Evolutionary conservation across 2,797 vertebrate species (phyloP).

Genomic region (Peromyscus eremicus): DNA sequence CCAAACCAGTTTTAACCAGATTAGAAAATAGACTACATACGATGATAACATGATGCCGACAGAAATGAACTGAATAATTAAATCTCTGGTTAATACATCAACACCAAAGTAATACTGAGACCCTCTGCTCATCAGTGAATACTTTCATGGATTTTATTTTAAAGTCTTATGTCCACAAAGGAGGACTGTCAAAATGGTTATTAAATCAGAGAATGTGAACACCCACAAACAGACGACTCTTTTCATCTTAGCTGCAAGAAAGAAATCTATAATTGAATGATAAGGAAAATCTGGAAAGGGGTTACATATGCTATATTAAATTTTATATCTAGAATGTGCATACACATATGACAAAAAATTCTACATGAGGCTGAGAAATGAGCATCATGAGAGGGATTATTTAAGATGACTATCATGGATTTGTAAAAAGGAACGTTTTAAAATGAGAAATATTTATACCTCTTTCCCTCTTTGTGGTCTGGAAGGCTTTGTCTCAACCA

Average conservation of each 20-base stretch:
- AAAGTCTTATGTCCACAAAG: conserved; percentile 59
- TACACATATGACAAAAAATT: conserved; percentile 12
- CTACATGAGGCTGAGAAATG: conserved; percentile 3
- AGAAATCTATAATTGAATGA: conserved; percentile 50
- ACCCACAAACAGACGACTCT: conserved; percentile 39
- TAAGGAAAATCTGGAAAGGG: conserved; percentile 44
- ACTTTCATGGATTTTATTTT: conserved; percentile 61
- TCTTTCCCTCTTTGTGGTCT: background rate
- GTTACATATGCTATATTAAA: conserved; percentile 21
- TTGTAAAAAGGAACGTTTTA: background rate
- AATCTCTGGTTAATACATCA: conserved; percentile 58
- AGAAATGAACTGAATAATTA: conserved; percentile 77
- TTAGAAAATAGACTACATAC: conserved; percentile 49
- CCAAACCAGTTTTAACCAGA: conserved; percentile 37
- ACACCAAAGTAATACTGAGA: conserved; percentile 53
- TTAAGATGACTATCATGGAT: conserved; percentile 16
- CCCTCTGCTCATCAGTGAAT: conserved; percentile 15
- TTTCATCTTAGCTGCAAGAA: conserved; percentile 54
- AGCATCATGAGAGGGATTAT: conserved; percentile 5
- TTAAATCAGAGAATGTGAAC: conserved; percentile 60
- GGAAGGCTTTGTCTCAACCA: conserved; percentile 61
- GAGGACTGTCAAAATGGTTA: conserved; percentile 62
- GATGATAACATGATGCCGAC: conserved; percentile 63
- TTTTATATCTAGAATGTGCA: conserved; percentile 48
- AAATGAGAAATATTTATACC: conserved; percentile 34